Base-by-base conservation (phyloP, 1,140 invertebrate species). In the Antheraea mylitta region DNA sequence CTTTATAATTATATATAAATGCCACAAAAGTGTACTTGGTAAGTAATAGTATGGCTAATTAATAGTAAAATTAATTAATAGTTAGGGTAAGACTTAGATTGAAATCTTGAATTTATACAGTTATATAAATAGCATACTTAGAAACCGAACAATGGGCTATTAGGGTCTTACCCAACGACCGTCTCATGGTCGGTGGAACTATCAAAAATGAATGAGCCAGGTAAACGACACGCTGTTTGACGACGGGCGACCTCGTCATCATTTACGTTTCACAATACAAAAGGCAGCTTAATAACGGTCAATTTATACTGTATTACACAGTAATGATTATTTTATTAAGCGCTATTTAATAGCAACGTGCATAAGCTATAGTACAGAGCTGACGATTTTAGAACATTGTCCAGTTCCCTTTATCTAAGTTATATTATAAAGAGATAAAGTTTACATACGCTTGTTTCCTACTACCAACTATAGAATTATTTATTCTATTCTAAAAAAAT, bases 201-300 rank as follows among this genome's bases (percentile, higher is more conserved):
- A 74, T 79, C 70, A 76, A 79, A 76, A 66, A 79, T 76, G 77
- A 71, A 76, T 70, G 71, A 64, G 60, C 53, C 67, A 66, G 22
- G 69, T 75, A 73, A 74, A 70, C 70, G 71, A 69, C 63, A 69
- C 66, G 68, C 67, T 65, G 64, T 42, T 69, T 71, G 64, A 72
- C 45, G 67, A 58, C 59, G 59, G 58, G 45, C 42, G 60, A 45
- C 63, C 63, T 76, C 60, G 62, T 67, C 68, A 70, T 68, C 66
- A 70, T 68, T 70, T 68, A 64, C 66, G 42, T 72, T 71, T 62
- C 58, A 58, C 67, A 62, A 68, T 37, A 71, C 69, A 71, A 73
- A 70, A 70, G 67, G 68, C 68, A 71, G 58, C 60, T 72, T 76
- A 73, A 76, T 73, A 67, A 69, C 59, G 66, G 42, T 64, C 71